Base-by-base conservation (phyloP, 2,113 vertebrate genomes). In the Gambusia holbrooki region DNA sequence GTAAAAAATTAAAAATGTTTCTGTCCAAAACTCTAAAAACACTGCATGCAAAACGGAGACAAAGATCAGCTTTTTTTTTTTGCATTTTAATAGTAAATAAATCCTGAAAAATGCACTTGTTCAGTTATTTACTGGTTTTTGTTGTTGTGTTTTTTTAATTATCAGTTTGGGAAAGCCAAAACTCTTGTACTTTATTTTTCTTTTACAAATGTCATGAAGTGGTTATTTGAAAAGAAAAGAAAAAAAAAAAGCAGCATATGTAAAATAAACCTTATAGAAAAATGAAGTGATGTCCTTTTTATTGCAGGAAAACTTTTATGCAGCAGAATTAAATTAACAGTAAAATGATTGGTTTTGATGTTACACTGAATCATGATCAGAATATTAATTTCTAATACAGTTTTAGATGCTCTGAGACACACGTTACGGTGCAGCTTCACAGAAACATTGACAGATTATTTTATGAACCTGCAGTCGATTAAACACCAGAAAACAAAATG, bases 251-350 rank as follows among this genome's bases (percentile, higher is more conserved):
- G 92, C 93, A 90, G 89, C 91, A 90, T 92, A 92, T 93, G 92
- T 93, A 92, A 89, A 94, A 94, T 93, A 92, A 94, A 86, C 83
- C 87, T 91, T 93, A 12, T 93, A 92, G 80, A 92, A 92, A 93
- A 91, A 7, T 73, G 42, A 81, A 69, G 33, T 0, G 19, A 74
- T 32, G 66, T 32, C 66, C 19, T 1, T 73, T 17, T 64, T 35
- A 48, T 8, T 51, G 0, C 4, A 37, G n/a, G 29, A 30, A 62
- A 22, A 19, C 8, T 22, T 27, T 30, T 25, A 30, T 0, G 40
- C 19, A 51, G 22, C 28, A 37, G 40, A 29, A 33, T 25, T 4
- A 25, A 58, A 19, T 27, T 7, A 1, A 65, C 42, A 42, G 63
- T 71, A 69, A 76, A 82, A 81, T 66, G 13, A 69, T 30, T 9